These are phyloP conservation scores for Helicoverpa assulta DNA, from an alignment of 2,888 invertebrate species.

Conservation along the genomic window DNA sequence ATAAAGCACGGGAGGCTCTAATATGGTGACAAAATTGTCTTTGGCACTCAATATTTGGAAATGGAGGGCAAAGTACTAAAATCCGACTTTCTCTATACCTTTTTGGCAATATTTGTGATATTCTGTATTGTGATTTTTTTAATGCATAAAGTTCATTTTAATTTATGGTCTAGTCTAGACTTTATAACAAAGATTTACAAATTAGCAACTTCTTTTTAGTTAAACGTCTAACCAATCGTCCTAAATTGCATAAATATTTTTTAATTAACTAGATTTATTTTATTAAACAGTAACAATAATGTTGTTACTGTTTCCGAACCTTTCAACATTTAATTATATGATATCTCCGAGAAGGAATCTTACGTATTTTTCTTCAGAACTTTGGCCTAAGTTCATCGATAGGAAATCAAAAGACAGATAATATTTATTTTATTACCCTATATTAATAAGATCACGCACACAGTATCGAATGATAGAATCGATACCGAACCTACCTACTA, in stretches of 20 bases:
- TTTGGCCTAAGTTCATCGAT: too few species aligned
- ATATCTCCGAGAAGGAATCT: too few species aligned
- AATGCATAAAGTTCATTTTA: constrained; percentile 14
- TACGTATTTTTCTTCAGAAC: too few species aligned
- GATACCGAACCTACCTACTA: constrained; percentile 46
- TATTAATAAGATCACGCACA: constrained; percentile 66
- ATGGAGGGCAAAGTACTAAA: constrained; percentile 53
- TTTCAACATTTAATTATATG: too few species aligned
- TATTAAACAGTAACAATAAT: too few species aligned
- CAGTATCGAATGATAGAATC: constrained; percentile 60
- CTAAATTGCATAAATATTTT: too few species aligned
- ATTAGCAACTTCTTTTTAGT: not conserved
- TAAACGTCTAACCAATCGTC: too few species aligned
- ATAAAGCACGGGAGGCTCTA: constrained; percentile 45
- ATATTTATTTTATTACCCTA: constrained; percentile 56
- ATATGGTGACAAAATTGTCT: constrained; percentile 49
- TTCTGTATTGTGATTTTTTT: constrained; percentile 30
- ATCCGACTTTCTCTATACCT: constrained; percentile 50
- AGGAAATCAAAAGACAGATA: not conserved
- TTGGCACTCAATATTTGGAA: constrained; percentile 38
- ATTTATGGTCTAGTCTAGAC: constrained; percentile 14
- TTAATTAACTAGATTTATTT: too few species aligned
- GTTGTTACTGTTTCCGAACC: too few species aligned
- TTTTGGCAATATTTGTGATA: constrained; percentile 48
- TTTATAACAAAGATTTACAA: not conserved